phyloP scores from a whole-genome alignment of 1,140 invertebrate genomes.

The Orchestia grillus region DNA sequence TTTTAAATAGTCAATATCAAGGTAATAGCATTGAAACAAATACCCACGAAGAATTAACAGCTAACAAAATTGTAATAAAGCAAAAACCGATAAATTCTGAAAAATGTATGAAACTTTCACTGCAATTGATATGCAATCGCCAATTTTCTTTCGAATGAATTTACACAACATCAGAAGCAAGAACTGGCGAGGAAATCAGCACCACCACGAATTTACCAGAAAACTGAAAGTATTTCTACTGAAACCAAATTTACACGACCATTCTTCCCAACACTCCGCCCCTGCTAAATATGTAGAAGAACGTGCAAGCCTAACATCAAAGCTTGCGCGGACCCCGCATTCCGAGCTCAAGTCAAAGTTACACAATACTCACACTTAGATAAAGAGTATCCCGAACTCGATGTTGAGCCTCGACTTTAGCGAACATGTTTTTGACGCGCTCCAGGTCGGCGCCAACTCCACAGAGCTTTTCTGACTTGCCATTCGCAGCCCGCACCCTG shows the following conservation, averaged over 20 bases:
- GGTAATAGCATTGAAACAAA: background rate
- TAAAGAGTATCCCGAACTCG: constrained; percentile 13
- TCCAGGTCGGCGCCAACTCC: constrained; percentile 17
- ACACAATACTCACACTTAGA: background rate
- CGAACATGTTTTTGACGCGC: constrained; percentile 46
- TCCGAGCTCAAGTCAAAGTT: background rate
- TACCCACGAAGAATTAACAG: background rate
- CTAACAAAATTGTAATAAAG: background rate
- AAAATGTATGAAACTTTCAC: background rate
- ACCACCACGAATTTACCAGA: background rate
- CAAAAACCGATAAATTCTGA: background rate
- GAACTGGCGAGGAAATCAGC: background rate
- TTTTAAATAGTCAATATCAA: background rate
- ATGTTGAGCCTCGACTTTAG: constrained; percentile 29
- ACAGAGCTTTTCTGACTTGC: background rate
- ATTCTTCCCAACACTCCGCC: too few species aligned
- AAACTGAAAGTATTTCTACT: background rate
- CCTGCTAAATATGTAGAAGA: too few species aligned
- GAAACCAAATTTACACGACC: too few species aligned
- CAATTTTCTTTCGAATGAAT: background rate
- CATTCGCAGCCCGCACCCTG: background rate
- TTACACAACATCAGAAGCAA: background rate
- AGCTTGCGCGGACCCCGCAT: too few species aligned
- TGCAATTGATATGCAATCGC: background rate
- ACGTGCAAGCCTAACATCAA: too few species aligned